Evolutionary conservation across 2,113 vertebrate genomes (phyloP), one percentile per base, ranked within the genome.

Genomic region (Halichoerus grypus): DNA sequence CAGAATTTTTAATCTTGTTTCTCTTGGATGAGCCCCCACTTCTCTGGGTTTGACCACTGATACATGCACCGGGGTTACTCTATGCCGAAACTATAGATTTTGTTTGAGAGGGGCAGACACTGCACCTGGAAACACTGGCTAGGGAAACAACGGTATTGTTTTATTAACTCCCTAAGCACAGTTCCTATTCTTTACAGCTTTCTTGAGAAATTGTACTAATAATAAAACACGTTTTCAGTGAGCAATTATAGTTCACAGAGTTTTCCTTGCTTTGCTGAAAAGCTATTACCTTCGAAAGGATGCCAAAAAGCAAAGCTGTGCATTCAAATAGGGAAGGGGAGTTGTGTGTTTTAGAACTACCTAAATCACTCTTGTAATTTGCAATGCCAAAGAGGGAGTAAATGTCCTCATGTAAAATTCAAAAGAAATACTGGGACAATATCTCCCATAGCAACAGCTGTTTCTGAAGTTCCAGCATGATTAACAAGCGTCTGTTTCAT

Each of bases 1-100:
- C 59, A 28, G 26, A 95, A 98, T 98, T 97, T 98, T 98, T 98
- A 91, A 97, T 98, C 39, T 59, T 98, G 96, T 98, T 99, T 98
- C 92, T 98, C 97, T 99, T 98, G 98, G 98, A 98, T 74, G 74
- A 97, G 88, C 10, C 95, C 83, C 80, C 57, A 46, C 24, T 81
- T 55, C 79, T 94, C 63, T 86, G 74, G 63, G 76, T 92, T 84
- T 92, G 98, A 98, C 83, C 91, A 98, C 7, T 49, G 90, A 39
- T 97, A 72, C 93, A 95, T 96, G 97, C 53, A 16, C 79, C 90
- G 92, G 96, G 80, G 92, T 97, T 98, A 97, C 94, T 98, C 76
- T 96, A 95, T 92, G 84, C 81, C 8, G 79, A 96, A 96, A 55
- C 72, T 94, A 96, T 96, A 91, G 76, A 77, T 76, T 97, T 97